Base-by-base conservation (phyloP, 2,888 invertebrate genomes). In the Seira musarum region DNA sequence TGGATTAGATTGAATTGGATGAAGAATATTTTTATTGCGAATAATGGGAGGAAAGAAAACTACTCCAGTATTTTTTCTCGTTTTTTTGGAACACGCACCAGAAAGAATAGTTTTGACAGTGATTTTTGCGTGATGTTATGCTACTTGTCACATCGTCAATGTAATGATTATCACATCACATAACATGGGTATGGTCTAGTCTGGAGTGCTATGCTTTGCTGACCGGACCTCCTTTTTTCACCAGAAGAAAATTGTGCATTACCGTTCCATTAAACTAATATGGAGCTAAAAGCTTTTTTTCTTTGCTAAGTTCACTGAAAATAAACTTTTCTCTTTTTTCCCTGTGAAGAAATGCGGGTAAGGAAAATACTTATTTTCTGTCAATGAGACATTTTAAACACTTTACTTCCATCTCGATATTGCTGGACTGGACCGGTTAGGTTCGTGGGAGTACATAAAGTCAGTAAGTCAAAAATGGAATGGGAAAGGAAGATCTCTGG, bases 91-190 rank as follows among this genome's bases (percentile, higher is more conserved):
- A 57, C 30, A 53, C 30, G 22, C 15, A 6, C 8, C 21, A 65
- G 65, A 30, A 30, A 19, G 65, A 65, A 73, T 65, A 65, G 53
- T 73, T 73, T 22, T 66, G 73, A 73, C 73, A 73, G 73, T 64
- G 73, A 73, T 70, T 80, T 74, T 69, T 74, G 17, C 80, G 70
- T 80, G 80, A 65, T 61, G 73, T 35, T 77, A 64, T 77, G 40
- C 57, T 40, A 70, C 76, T 70, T 77, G 70, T 70, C 76, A 77
- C 70, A 69, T 76, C 40, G 61, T 74, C 74, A 46, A 74, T 74
- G 66, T 53, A 53, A 53, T 53, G 53, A 53, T 53, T 15, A 40
- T 40, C 13, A n/a, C n/a, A n/a, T n/a, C n/a, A n/a, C n/a, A n/a
- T n/a, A n/a, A 30, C 30, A 30, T 30, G 30, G 30, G 30, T 8